Percentiles rank a stretch among this genome's conserved stretches.
phyloP scores from a whole-genome alignment of 2,888 invertebrate genomes.

The Sphaerophoria rueppellii region DNA sequence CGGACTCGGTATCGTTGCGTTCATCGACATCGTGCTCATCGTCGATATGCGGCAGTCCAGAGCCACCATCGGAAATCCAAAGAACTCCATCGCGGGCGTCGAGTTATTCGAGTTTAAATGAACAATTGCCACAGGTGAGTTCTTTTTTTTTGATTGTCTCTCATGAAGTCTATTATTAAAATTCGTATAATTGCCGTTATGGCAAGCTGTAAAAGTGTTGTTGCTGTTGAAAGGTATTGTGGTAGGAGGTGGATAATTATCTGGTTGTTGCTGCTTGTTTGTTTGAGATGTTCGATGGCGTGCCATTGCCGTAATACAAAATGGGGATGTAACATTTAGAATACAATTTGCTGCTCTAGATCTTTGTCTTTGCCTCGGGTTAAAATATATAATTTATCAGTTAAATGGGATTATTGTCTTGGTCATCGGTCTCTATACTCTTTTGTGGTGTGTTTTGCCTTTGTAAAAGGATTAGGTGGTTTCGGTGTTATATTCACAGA shows the following conservation, averaged over 20 bases:
- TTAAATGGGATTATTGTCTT: constrained; percentile 26
- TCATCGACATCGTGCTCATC: constrained; percentile 89
- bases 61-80: constrained; percentile 84
- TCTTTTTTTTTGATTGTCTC: constrained; percentile 76
- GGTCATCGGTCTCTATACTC: background rate
- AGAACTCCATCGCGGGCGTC: constrained; percentile 87
- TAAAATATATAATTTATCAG: background rate
- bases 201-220: background rate
- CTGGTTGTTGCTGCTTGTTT: background rate
- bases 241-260: background rate
- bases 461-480: constrained; percentile 10
- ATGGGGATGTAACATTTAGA: constrained; percentile 7
- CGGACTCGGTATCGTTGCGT: constrained; percentile 90
- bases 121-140: constrained; percentile 83
- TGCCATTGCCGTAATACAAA: constrained; percentile 9
- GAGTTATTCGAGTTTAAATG: constrained; percentile 86
- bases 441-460: background rate
- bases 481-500: background rate
- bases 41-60: constrained; percentile 85
- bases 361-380: background rate
- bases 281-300: background rate
- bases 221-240: background rate
- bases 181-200: constrained; percentile 13
- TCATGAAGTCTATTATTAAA: constrained; percentile 22
- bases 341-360: constrained; percentile 16